A percentile compares a stretch with the other conserved stretches of the same genome.
Conservation (phyloP, 2,113 vertebrate genomes). For the Paraplagusia blochii region DNA sequence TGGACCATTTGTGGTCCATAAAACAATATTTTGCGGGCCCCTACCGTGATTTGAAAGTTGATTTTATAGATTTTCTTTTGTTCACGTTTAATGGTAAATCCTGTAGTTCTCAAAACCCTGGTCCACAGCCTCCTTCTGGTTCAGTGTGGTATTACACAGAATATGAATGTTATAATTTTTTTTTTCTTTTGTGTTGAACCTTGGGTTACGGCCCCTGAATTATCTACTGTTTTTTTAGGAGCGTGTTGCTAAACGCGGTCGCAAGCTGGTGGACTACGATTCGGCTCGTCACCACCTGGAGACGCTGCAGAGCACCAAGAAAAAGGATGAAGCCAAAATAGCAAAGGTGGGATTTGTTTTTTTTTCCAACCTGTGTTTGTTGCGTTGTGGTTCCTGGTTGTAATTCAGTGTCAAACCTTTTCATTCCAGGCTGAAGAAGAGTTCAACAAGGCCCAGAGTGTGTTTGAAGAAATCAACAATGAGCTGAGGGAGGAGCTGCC, state of each 20-base stretch:
- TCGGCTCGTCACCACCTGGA: conserved; percentile 92
- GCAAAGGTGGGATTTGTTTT: conserved; percentile 72
- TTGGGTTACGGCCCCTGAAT: not conserved
- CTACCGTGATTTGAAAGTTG: too few relatives aligned
- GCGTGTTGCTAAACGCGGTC: conserved; percentile 86
- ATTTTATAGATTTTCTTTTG: too few relatives aligned
- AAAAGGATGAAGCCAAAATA: conserved; percentile 90
- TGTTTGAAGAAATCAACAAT: conserved; percentile 92
- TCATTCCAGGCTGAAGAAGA: conserved; percentile 87
- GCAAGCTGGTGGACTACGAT: conserved; percentile 95
- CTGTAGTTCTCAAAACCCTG: too few relatives aligned
- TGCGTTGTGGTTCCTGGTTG: not conserved
- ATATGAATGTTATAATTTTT: too few relatives aligned
- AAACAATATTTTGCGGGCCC: too few relatives aligned
- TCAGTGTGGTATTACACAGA: too few relatives aligned
- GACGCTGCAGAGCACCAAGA: conserved; percentile 87
- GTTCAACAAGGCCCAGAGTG: conserved; percentile 86
- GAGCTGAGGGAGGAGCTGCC: conserved; percentile 92
- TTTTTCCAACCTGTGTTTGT: not conserved
- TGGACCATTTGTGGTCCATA: too few relatives aligned
- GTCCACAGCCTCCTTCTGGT: too few relatives aligned
- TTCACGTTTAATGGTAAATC: too few relatives aligned
- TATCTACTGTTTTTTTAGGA: conserved; percentile 74
- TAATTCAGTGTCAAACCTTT: not conserved
- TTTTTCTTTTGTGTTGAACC: too few relatives aligned